Evolutionary conservation across 2,797 vertebrate genomes (phyloP).

Genomic region (Borostomias antarcticus): DNA sequence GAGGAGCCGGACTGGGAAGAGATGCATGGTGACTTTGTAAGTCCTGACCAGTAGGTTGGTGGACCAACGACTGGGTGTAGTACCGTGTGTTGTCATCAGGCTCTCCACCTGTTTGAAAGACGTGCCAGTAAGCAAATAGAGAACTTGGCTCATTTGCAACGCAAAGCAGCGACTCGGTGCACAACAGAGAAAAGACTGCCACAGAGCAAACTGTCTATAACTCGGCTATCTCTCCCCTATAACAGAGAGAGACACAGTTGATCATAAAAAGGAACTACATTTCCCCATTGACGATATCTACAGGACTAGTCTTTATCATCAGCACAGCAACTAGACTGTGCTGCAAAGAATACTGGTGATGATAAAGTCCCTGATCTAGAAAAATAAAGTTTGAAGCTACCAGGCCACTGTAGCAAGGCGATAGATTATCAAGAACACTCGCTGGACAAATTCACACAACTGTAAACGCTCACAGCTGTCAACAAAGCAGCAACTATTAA

Average conservation of each 20-base stretch:
- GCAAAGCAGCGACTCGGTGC: slow-evolving; percentile 22
- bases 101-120: slow-evolving; percentile 73
- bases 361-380: neutral
- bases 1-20: slow-evolving; percentile 68
- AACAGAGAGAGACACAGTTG: neutral
- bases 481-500: slow-evolving; percentile 59
- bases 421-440: slow-evolving; percentile 30
- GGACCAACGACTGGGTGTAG: slow-evolving; percentile 78
- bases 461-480: slow-evolving; percentile 43
- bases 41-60: slow-evolving; percentile 80
- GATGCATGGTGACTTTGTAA: slow-evolving; percentile 71
- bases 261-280: neutral
- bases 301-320: neutral
- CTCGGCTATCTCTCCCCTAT: no score
- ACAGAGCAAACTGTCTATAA: neutral
- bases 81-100: slow-evolving; percentile 81
- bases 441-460: slow-evolving; percentile 54
- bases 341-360: neutral
- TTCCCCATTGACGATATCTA: neutral
- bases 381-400: neutral
- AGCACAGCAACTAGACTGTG: no score
- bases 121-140: slow-evolving; percentile 30
- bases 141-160: slow-evolving; percentile 30
- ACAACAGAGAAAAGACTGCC: neutral
- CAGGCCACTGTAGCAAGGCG: slow-evolving; percentile 4